phyloP scores from a whole-genome alignment of 2,888 invertebrate species.

The Limenitis camilla region DNA sequence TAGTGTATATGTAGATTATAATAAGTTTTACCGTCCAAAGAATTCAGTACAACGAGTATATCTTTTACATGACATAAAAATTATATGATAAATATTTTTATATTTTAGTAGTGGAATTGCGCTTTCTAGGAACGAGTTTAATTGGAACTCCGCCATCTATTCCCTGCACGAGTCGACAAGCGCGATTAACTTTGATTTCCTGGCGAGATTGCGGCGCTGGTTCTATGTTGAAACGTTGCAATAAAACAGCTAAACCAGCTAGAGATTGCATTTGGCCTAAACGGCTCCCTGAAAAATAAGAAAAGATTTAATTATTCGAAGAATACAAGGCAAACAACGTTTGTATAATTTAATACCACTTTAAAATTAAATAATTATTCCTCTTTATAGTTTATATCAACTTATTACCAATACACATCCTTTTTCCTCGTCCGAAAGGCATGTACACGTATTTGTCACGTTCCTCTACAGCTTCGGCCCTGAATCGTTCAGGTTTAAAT shows the following conservation, averaged over 20 bases:
- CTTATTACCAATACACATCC: conserved; percentile 48
- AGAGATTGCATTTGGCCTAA: conserved; percentile 52
- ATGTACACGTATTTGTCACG: conserved; percentile 37
- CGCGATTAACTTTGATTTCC: neutral
- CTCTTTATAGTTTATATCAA: no score
- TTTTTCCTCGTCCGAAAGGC: conserved; percentile 50
- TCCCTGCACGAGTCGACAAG: neutral
- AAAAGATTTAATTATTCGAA: no score
- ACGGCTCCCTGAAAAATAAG: conserved; percentile 39
- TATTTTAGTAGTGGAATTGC: no score
- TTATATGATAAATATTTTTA: no score
- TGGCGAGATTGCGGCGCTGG: neutral
- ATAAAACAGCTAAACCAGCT: conserved; percentile 46
- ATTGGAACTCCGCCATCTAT: neutral
- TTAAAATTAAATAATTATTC: no score
- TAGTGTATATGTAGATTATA: no score
- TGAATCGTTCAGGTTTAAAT: conserved; percentile 44
- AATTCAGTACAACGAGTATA: no score
- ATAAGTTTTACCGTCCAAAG: no score
- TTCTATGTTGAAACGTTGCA: conserved; percentile 44
- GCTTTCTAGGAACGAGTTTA: neutral
- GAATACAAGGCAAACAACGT: no score
- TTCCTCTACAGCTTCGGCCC: conserved; percentile 20
- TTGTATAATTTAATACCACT: no score
- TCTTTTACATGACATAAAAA: no score